phyloP scores from a whole-genome alignment of 2,888 invertebrate genomes.

The Amblyteles armatorius region DNA sequence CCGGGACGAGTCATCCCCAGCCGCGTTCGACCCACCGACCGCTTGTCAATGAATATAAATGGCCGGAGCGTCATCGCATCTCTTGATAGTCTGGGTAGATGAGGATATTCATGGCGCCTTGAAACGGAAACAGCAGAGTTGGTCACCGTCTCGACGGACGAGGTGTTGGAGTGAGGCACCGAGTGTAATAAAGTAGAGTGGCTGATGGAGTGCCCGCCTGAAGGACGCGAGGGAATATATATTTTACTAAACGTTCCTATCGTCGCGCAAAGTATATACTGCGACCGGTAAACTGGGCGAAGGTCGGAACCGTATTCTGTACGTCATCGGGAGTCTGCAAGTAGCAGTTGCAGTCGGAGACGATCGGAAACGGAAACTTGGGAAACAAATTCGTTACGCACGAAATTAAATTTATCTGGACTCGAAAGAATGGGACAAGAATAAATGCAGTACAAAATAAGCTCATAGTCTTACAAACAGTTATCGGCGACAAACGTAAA shows the following conservation, averaged over 20 bases:
- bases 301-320: neutral
- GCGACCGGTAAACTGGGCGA: neutral
- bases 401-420: no score
- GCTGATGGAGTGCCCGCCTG: neutral
- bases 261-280: neutral
- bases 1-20: neutral
- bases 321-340: neutral
- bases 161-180: slow-evolving; percentile 13
- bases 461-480: no score
- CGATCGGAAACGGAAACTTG: neutral
- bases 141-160: slow-evolving; percentile 15
- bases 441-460: no score
- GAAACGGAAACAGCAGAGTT: neutral
- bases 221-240: slow-evolving; percentile 5
- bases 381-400: neutral
- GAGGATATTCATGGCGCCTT: neutral
- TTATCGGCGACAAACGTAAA: no score
- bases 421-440: no score
- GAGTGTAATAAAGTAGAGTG: slow-evolving; percentile 49
- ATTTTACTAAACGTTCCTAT: slow-evolving; percentile 7
- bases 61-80: neutral
- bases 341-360: neutral
- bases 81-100: neutral
- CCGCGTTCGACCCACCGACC: neutral
- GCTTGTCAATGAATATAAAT: slow-evolving; percentile 44